A percentile compares a stretch with the other conserved stretches of the same genome.
phyloP scores from a whole-genome alignment of 2,113 vertebrate genomes.

The Rousettus leschenaultii region DNA sequence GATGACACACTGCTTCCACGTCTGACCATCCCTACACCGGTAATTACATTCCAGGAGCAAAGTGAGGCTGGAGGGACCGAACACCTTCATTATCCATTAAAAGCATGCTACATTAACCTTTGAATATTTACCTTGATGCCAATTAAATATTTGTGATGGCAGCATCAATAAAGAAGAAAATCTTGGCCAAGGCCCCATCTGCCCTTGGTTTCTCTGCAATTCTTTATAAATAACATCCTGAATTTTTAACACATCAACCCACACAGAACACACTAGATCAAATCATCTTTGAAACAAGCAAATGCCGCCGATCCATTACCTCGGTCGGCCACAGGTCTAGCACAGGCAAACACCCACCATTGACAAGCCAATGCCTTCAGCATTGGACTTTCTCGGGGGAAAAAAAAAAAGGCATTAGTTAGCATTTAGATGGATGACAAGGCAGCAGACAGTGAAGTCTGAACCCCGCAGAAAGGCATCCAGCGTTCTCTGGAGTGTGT shows the following conservation, averaged over 20 bases:
- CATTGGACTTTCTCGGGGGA: neutral
- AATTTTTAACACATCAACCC: conserved; percentile 23
- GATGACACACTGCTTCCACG: conserved; percentile 7
- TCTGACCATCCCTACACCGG: neutral
- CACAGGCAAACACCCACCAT: neutral
- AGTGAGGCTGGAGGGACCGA: conserved; percentile 19
- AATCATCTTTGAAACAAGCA: conserved; percentile 53
- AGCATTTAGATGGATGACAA: conserved; percentile 47
- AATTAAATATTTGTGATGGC: conserved; percentile 48
- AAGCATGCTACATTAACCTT: conserved; percentile 48
- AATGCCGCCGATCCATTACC: neutral
- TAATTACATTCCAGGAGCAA: conserved; percentile 23
- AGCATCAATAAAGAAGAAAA: neutral
- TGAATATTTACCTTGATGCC: conserved; percentile 56
- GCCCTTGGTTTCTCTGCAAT: conserved; percentile 7
- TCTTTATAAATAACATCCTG: conserved; percentile 32
- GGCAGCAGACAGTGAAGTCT: conserved; percentile 44
- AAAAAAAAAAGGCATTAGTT: neutral
- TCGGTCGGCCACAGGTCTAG: neutral
- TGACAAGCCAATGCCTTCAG: conserved; percentile 32
- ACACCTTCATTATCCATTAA: conserved; percentile 49
- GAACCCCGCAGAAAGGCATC: neutral
- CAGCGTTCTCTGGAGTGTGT: conserved; percentile 27
- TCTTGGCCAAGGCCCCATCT: conserved; percentile 8
- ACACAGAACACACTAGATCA: neutral